Percentiles rank a stretch among this genome's conserved stretches.
phyloP scores from a whole-genome alignment of 2,888 invertebrate species.

The Pseudococcus longispinus region DNA sequence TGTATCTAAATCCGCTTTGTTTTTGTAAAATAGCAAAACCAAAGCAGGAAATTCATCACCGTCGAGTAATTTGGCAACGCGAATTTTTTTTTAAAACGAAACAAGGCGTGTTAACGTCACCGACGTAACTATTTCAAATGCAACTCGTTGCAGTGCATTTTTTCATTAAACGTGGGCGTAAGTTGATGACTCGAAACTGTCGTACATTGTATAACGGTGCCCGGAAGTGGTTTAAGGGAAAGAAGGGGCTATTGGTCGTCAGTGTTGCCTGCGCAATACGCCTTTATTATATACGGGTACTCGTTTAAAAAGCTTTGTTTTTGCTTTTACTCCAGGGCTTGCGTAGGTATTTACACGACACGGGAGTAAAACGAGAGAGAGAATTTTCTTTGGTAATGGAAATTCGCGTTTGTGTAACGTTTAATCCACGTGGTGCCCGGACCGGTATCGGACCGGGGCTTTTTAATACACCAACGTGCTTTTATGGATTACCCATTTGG shows the following conservation, averaged over 20 bases:
- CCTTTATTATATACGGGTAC: neutral
- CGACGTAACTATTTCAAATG: neutral
- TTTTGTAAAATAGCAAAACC: neutral
- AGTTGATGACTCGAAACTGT: neutral
- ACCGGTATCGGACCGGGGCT: neutral
- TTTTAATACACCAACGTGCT: neutral
- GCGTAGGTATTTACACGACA: neutral
- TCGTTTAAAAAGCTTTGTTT: neutral
- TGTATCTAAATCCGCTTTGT: neutral
- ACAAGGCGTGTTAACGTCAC: neutral
- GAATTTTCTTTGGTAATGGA: neutral
- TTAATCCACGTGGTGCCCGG: neutral
- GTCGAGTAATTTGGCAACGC: neutral
- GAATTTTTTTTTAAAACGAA: neutral
- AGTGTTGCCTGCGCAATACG: neutral
- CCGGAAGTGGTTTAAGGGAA: neutral
- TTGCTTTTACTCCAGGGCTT: neutral
- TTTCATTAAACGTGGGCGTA: conserved; percentile 1
- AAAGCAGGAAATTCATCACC: neutral
- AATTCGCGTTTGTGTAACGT: neutral
- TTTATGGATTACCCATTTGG: neutral
- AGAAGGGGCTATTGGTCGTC: neutral
- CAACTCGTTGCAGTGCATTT: neutral
- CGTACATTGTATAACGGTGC: neutral
- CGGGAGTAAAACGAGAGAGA: neutral